Base-by-base conservation (phyloP, 2,888 invertebrate genomes). In the Gnatocerus cornutus region DNA sequence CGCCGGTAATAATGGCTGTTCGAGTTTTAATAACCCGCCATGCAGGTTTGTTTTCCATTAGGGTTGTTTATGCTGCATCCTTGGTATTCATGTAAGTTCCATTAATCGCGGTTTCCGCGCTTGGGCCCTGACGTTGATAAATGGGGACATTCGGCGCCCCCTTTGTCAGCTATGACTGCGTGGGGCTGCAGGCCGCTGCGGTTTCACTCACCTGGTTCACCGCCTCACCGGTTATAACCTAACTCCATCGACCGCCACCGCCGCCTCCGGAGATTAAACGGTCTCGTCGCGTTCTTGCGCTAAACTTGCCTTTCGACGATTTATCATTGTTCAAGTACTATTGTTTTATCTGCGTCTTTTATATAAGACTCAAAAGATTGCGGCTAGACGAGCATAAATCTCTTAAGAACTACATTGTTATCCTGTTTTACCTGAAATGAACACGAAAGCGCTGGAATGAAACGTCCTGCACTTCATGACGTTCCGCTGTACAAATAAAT, bases 51-150 rank as follows among this genome's bases (percentile, higher is more conserved):
- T 80, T 79, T 80, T 81, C 78, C 79, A 81, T 80, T 81, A 78
- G 77, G 76, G 76, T 80, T 80, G 80, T 82, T 82, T 81, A 81
- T 81, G 75, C 77, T 76, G 76, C 77, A 76, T 77, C 78, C 79
- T 80, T 79, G 79, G 80, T 77, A 80, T 81, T 81, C 81, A 81
- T 78, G 79, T 81, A 80, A 81, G 80, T 82, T 81, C 81, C 81
- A 82, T 82, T 81, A 82, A 82, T 81, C 80, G 81, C 78, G 76
- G 78, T 76, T 77, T 75, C 76, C 78, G 79, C 79, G 77, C 79
- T 73, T 75, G 73, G 76, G 73, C 71, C 73, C 73, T 79, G 82
- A 80, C 82, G 78, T 78, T 82, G 82, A 82, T 81, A 77, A 79
- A 82, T 82, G 80, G 75, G 75, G 72, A 74, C 76, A 76, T 77